These are phyloP conservation scores for Scartelaos histophorus DNA, from an alignment of 2,113 vertebrate genomes.

Conservation along the genomic window DNA sequence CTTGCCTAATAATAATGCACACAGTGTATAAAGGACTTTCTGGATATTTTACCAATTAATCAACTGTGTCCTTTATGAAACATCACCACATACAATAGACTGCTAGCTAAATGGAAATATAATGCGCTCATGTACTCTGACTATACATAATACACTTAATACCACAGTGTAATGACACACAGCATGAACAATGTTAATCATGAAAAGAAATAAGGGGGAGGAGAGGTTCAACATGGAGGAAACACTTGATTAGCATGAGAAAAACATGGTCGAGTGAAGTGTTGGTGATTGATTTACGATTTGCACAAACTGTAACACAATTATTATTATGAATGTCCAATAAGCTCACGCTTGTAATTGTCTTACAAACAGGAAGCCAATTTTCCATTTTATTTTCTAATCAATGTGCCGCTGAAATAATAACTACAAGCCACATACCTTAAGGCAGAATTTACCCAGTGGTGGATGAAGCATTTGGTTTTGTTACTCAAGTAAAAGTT, in stretches of 20 bases:
- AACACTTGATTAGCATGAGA: neutral
- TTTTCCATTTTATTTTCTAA: neutral
- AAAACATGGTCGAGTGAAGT: neutral
- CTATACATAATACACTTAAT: slow-evolving; percentile 25
- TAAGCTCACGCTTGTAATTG: neutral
- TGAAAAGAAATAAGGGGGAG: neutral
- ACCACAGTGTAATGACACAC: slow-evolving; percentile 30
- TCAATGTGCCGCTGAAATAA: neutral
- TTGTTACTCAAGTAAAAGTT: no score
- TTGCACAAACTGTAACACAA: neutral
- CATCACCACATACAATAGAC: no score
- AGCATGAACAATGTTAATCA: slow-evolving; percentile 39
- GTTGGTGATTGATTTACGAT: neutral
- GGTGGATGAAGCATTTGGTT: no score
- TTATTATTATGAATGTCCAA: neutral
- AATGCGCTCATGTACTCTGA: no score
- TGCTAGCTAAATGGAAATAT: neutral
- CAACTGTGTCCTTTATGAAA: no score
- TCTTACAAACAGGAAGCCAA: neutral
- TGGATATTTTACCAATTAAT: no score
- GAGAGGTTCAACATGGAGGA: neutral
- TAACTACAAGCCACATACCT: neutral
- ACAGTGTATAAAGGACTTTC: no score
- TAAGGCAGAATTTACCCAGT: no score
- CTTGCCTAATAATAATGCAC: no score